Percentiles rank a stretch among this genome's conserved stretches.
These are phyloP conservation scores for Cephalopachus bancanus DNA, from an alignment of 2,797 vertebrate genomes.

Conservation along the genomic window DNA sequence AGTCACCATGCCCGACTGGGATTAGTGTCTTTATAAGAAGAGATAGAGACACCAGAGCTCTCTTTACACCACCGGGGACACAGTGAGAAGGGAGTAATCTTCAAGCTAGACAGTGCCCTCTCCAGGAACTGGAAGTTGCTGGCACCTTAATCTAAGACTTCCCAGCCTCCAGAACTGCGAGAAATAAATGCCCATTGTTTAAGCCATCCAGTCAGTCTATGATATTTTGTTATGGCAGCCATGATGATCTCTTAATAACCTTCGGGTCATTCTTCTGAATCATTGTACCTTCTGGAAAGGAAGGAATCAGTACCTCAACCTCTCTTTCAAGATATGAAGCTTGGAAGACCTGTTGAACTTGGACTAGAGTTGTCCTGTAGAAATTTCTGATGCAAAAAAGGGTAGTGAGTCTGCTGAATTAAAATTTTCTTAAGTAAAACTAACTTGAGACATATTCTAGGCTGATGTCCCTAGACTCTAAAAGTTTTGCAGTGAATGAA, in stretches of 20 bases:
- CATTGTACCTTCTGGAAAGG: neutral
- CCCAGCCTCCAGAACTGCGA: neutral
- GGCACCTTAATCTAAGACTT: neutral
- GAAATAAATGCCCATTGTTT: neutral
- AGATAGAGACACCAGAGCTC: neutral
- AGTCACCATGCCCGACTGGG: too few species aligned
- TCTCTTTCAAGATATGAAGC: neutral
- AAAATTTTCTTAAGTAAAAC: neutral
- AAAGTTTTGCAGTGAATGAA: neutral
- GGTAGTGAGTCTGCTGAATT: neutral
- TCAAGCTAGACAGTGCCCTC: neutral
- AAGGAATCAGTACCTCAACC: neutral
- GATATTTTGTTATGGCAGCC: neutral
- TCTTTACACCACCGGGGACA: neutral
- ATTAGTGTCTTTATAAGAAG: neutral
- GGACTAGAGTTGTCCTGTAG: neutral
- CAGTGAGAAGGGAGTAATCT: neutral
- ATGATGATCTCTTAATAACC: neutral
- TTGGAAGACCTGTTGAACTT: neutral
- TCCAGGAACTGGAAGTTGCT: neutral
- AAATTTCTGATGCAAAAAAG: neutral
- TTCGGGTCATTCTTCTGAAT: neutral
- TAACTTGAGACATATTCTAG: slow-evolving; percentile 20
- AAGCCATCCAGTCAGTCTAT: neutral
- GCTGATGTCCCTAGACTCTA: neutral